Conservation (phyloP, 2,888 invertebrate species). For the Morpho deidamia region DNA sequence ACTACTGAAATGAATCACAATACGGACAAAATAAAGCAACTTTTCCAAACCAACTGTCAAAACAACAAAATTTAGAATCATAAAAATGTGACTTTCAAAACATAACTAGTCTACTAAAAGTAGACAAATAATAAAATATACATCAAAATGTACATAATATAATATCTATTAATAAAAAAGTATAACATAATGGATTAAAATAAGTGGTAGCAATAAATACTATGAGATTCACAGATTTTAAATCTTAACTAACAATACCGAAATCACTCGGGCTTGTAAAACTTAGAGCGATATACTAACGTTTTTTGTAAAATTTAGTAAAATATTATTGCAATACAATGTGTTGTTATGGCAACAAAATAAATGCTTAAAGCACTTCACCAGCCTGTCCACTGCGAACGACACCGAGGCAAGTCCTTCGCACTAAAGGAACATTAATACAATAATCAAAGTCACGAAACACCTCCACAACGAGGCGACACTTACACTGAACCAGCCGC, state of each 20-base stretch:
- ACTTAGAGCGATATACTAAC: slow-evolving; percentile 68
- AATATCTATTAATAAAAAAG: slow-evolving; percentile 71
- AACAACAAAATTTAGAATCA: slow-evolving; percentile 73
- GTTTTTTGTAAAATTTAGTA: slow-evolving; percentile 73
- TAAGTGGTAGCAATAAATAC: slow-evolving; percentile 77
- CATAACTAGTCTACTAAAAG: slow-evolving; percentile 66
- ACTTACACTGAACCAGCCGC: slow-evolving; percentile 51
- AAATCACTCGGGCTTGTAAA: slow-evolving; percentile 67
- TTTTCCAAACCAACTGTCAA: slow-evolving; percentile 63
- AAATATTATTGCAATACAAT: slow-evolving; percentile 77
- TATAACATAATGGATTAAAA: slow-evolving; percentile 74
- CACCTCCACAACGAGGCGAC: slow-evolving; percentile 60
- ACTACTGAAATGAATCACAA: slow-evolving; percentile 58
- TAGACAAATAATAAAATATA: slow-evolving; percentile 76
- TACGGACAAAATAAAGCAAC: slow-evolving; percentile 51
- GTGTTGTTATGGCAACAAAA: slow-evolving; percentile 79
- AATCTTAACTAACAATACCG: slow-evolving; percentile 78
- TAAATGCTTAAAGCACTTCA: slow-evolving; percentile 80
- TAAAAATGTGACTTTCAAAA: slow-evolving; percentile 69
- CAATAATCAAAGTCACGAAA: slow-evolving; percentile 54
- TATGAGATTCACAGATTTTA: slow-evolving; percentile 78
- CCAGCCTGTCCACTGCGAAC: slow-evolving; percentile 70
- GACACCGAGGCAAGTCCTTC: slow-evolving; percentile 68
- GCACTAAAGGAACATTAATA: slow-evolving; percentile 75
- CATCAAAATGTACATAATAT: slow-evolving; percentile 79